These are phyloP conservation scores for Nematolebias whitei DNA, from an alignment of 2,113 vertebrate genomes.

Conservation along the genomic window DNA sequence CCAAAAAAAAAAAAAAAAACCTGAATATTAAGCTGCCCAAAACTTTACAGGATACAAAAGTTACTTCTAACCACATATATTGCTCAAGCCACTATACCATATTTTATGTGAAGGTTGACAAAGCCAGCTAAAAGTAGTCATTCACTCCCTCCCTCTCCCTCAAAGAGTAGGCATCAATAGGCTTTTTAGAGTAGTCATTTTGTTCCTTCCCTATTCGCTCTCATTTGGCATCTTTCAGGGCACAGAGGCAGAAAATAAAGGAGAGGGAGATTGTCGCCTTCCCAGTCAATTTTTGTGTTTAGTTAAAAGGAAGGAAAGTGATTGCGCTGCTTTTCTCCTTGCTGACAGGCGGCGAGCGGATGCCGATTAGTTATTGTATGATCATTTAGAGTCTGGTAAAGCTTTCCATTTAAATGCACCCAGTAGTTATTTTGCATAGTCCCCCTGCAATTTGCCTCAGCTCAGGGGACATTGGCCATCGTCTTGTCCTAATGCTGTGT, in stretches of 20 bases:
- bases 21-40: not conserved
- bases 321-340: slow-evolving; percentile 70
- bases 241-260: slow-evolving; percentile 78
- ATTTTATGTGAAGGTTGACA: slow-evolving; percentile 28
- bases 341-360: slow-evolving; percentile 66
- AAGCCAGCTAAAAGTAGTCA: slow-evolving; percentile 23
- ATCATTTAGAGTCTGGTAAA: slow-evolving; percentile 85
- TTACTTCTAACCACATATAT: not conserved
- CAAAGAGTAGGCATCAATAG: slow-evolving; percentile 59
- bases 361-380: slow-evolving; percentile 83
- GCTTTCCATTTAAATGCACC: slow-evolving; percentile 87
- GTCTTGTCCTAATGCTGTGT: slow-evolving; percentile 76
- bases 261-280: slow-evolving; percentile 57
- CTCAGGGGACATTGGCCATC: slow-evolving; percentile 77
- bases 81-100: not conserved
- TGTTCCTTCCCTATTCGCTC: slow-evolving; percentile 58
- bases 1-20: not conserved
- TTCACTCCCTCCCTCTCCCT: slow-evolving; percentile 8
- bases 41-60: not conserved
- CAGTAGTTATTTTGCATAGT: slow-evolving; percentile 84
- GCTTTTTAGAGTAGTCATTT: slow-evolving; percentile 69
- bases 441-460: slow-evolving; percentile 83
- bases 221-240: slow-evolving; percentile 75
- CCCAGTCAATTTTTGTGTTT: slow-evolving; percentile 78
- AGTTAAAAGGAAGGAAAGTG: slow-evolving; percentile 84